Base-by-base conservation (phyloP, 2,888 invertebrate genomes). In the Agrotis ipsilon region DNA sequence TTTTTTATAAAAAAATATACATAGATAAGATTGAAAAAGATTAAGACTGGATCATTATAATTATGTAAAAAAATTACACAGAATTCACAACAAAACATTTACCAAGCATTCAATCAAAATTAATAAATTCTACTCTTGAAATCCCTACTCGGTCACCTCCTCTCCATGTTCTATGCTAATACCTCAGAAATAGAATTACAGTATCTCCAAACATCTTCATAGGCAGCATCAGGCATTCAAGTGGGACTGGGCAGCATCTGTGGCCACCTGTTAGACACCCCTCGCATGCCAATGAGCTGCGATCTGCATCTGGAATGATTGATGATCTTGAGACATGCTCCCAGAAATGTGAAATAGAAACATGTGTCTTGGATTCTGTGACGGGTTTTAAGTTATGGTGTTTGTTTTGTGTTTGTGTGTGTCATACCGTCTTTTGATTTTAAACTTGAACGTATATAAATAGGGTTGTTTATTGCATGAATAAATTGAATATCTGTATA, bases 231-330 rank as follows among this genome's bases (percentile, higher is more conserved):
- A 79, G 51, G 51, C 62, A 79, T 78, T 79, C 78, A 65, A 52
- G 63, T 78, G 51, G 24, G 49, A 39, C 46, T 59, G 78, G 16
- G 67, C 82, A 71, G 61, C 85, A 85, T 72, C 84, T 85, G 85
- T 27, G 75, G 71, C 83, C 84, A 84, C 81, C 81, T 84, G 81
- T 78, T 75, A 74, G 64, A 79, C 74, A 84, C 61, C 51, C 43
- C 68, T 59, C 66, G 85, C 77, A 85, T 85, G 63, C 68, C 78
- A 85, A 85, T 85, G 85, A 85, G 82, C 68, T 54, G 60, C n/a
- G 63, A 72, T 69, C 73, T 76, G 64, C 74, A 80, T 68, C 51
- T 55, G n/a, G 67, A 75, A 68, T 83, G 83, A 83, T 84, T 78
- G 75, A 83, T 82, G 83, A 61, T 78, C 74, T 65, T n/a, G 48